These are phyloP conservation scores for Oxystoma pomonae DNA, from an alignment of 2,888 invertebrate genomes.

Conservation along the genomic window DNA sequence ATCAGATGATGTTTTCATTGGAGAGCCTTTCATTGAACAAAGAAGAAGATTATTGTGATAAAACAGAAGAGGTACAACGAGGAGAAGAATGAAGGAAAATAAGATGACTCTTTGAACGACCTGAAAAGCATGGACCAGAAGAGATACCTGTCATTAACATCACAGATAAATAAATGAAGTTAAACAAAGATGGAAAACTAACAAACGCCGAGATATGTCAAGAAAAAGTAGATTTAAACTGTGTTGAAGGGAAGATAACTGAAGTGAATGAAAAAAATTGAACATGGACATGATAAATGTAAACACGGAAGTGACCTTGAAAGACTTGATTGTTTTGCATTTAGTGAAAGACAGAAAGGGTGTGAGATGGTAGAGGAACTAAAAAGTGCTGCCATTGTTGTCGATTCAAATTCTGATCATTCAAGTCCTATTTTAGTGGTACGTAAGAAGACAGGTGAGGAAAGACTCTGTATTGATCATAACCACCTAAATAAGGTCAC, in stretches of 20 bases:
- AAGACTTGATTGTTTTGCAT: neutral
- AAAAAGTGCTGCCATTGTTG: conserved; percentile 21
- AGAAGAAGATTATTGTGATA: neutral
- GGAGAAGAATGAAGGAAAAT: conserved; percentile 2
- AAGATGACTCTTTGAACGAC: conserved; percentile 3
- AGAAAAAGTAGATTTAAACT: too few relatives aligned
- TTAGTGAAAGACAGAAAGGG: conserved; percentile 24
- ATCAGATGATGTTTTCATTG: too few relatives aligned
- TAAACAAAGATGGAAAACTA: neutral
- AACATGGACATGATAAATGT: neutral
- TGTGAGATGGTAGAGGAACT: conserved; percentile 3
- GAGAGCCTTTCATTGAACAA: conserved; percentile 7
- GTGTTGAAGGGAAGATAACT: too few relatives aligned
- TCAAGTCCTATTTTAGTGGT: conserved; percentile 27
- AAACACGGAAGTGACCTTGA: neutral
- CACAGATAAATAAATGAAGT: neutral
- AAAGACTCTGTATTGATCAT: neutral
- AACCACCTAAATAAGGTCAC: conserved; percentile 17
- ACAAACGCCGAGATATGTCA: too few relatives aligned
- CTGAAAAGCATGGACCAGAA: conserved; percentile 5
- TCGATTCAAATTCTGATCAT: conserved; percentile 30
- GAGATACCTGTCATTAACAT: conserved; percentile 9
- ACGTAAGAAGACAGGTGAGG: conserved; percentile 29
- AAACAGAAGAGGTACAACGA: neutral
- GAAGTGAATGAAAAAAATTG: neutral